Conservation (phyloP, 2,113 vertebrate genomes). For the Amazona vittata region DNA sequence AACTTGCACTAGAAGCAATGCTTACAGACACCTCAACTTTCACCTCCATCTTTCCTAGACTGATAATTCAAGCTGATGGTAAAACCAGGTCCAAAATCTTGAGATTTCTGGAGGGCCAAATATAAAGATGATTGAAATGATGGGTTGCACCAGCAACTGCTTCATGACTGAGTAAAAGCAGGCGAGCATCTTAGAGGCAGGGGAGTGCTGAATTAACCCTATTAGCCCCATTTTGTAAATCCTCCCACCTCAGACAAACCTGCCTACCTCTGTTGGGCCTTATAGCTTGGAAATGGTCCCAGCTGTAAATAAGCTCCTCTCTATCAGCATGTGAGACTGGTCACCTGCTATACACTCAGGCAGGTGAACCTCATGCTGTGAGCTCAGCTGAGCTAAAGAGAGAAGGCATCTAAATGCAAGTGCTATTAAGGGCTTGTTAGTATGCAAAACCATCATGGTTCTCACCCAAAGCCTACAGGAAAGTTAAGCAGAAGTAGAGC, state of each 20-base stretch:
- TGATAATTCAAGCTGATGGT: accelerated
- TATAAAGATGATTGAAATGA: neutral
- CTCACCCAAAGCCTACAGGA: neutral
- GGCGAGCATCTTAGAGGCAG: neutral
- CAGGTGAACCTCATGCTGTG: neutral
- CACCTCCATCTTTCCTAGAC: neutral
- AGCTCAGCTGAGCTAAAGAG: neutral
- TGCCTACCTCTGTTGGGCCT: neutral
- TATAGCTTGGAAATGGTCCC: neutral
- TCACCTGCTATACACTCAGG: neutral
- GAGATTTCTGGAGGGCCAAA: neutral
- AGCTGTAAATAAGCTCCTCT: neutral
- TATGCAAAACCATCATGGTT: neutral
- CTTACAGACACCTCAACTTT: neutral
- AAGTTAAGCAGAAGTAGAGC: neutral
- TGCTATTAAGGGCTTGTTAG: neutral
- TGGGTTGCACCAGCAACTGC: neutral
- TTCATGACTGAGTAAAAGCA: neutral
- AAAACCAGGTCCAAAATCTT: accelerated
- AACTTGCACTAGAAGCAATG: neutral
- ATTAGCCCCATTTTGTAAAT: neutral
- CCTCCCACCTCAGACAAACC: neutral
- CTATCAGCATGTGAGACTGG: neutral
- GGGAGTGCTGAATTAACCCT: neutral
- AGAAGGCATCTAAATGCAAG: neutral